Base-by-base conservation (phyloP, 2,113 vertebrate species). In the Athene cunicularia region DNA sequence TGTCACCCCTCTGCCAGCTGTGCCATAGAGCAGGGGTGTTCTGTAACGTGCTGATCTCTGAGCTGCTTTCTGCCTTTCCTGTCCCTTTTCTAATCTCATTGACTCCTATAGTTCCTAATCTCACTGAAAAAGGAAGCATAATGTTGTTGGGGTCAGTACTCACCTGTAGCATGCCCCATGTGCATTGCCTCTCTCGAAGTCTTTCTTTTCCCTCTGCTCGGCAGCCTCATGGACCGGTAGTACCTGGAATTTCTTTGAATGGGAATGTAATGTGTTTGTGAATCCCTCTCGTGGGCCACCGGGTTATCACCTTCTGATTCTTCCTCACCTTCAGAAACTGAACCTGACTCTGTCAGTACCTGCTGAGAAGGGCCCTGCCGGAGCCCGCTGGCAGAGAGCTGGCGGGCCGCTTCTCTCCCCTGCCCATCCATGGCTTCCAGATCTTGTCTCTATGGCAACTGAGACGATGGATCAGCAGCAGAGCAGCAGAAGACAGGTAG, bases 181-280 rank as follows among this genome's bases (percentile, higher is more conserved):
- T 87, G 82, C 62, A 4, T 18, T 10, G 87, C 16, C 18, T 96
- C 93, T 11, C 93, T 90, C 0, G 15, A 33, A 59, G 80, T 58
- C 49, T 70, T 95, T 58, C 58, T 94, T 52, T 90, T 96, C 55
- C 24, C 80, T 95, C 73, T 97, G 56, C 84, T 97, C 0, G 75
- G 95, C 86, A 58, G 89, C 88, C 97, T 98, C 91, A 98, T 32
- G 15, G 98, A 95, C 11, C 73, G 96, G 27, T 98, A 98, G 94
- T 98, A 98, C 66, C 60, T 91, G 67, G 98, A 98, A 85, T 98
- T 98, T 67, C 98, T 98, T 71, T 98, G 97, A 37, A 98, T 95
- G 5, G 88, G 86, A 58, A 89, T 95, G 83, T 81, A 41, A 11
- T 2, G 6, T 21, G 18, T 52, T 9, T 73, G 45, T 3, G 74